Evolutionary conservation across 2,888 invertebrate genomes (phyloP), one percentile per base, ranked within the genome.

Genomic region (Liopterus haemorrhoidalis): DNA sequence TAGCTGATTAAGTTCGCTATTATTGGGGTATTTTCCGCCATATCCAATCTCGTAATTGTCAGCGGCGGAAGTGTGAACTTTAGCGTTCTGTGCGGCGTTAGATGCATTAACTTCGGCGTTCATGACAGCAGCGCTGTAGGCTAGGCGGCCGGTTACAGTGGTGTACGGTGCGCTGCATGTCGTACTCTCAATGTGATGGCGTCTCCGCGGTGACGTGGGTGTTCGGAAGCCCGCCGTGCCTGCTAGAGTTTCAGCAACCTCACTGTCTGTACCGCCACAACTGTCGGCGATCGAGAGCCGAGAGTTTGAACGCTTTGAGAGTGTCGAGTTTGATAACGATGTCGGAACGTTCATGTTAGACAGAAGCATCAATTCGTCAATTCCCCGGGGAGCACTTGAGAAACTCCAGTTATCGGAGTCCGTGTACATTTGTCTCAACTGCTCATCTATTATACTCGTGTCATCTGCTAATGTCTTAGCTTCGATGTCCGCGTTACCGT

Each of bases 381-480:
- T 74, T 59, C 72, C 76, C 57, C 78, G 73, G 56, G 79, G 76
- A 65, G 77, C 77, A 54, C 77, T 78, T 40, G 77, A 77, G 54
- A 82, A 81, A 22, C 75, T 80, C 85, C 85, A 85, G 41, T 73
- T 68, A 37, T 75, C 74, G 40, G 69, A 67, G 53, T 82, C 81
- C 0, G 74, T 71, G 56, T 82, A 83, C 35, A 83, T 76, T 60
- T 78, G 77, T 59, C 81, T 74, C 38, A 84, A 64, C 57, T 82
- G 81, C 61, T 82, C 81, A 55, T 82, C 81, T 54, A 81, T 78
- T 52, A 78, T 78, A 58, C 74, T 76, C 3, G 78, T 74, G 59
- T 80, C 79, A 64, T 81, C 79, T 28, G 73, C 75, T 24, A 78
- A 66, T 27, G 73, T 65, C 57, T 76, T 77, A 1, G 74, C 74